Evolutionary conservation across 2,113 vertebrate genomes (phyloP), one percentile per base, ranked within the genome.

Genomic region (Semicossyphus pulcher): DNA sequence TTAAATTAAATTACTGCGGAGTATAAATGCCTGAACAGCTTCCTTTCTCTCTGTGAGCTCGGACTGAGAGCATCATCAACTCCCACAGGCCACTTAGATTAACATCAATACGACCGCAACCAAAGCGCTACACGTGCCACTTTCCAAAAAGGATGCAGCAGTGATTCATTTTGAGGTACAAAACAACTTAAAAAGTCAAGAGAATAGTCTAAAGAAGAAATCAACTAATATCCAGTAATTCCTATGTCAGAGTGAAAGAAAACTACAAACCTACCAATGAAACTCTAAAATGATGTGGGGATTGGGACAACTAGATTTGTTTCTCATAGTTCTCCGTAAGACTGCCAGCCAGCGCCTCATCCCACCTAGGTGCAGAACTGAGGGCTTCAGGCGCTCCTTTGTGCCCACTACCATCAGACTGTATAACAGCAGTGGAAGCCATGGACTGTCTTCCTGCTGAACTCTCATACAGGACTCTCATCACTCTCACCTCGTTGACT

Each of bases 1-100:
- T 36, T 73, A 23, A 63, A 78, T 86, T 81, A 32, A 80, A 84
- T 83, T 65, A 81, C 75, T 72, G 79, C 66, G 37, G 56, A 25
- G 67, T 31, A 78, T n/a, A 79, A 65, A 77, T 49, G 36, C 53
- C 47, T 44, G 32, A n/a, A 25, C 34, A 39, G 77, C 57, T 67
- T 73, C 23, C 76, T 76, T 70, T 62, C 28, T 23, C 20, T n/a
- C 28, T 42, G 42, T 25, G 23, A 79, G 34, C 68, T 72, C 58
- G 11, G 26, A 20, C 64, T 70, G 56, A 83, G 66, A 60, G 74
- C 69, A 60, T 54, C 64, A 53, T 42, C 75, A 39, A 56, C 54
- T 70, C 70, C 44, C 16, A 12, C 49, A 64, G 53, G 48, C 31
- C 31, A 23, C 31, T 60, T 12, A 26, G 45, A 78, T 70, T 64